Evolutionary conservation across 2,113 vertebrate species (phyloP).

Genomic region (Lathamus discolor): DNA sequence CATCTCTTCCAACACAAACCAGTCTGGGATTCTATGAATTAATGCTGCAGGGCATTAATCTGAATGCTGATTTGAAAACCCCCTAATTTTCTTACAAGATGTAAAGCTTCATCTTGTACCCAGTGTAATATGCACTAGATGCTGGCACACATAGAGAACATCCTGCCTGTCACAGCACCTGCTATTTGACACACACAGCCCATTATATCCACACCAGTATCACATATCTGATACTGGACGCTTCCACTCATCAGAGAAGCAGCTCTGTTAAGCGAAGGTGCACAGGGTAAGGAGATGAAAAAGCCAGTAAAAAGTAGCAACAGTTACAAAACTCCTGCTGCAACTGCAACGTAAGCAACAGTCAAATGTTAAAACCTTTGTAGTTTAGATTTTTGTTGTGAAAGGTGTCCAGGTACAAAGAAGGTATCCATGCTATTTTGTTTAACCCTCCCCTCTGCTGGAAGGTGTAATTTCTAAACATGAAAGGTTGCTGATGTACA

Average conservation of each 20-base stretch:
- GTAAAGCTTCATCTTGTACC: background rate
- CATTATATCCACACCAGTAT: background rate
- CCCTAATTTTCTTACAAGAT: background rate
- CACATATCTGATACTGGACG: background rate
- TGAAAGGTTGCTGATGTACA: background rate
- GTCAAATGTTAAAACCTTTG: background rate
- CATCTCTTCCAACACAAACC: background rate
- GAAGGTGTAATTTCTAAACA: background rate
- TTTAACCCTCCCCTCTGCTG: background rate
- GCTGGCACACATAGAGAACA: background rate
- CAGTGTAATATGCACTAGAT: background rate
- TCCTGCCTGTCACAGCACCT: background rate
- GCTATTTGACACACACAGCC: background rate
- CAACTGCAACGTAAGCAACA: background rate
- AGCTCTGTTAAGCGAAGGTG: fast-evolving
- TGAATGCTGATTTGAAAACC: background rate
- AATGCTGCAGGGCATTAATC: background rate
- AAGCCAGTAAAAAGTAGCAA: background rate
- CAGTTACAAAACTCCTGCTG: background rate
- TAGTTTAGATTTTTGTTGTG: background rate
- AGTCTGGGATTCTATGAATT: background rate
- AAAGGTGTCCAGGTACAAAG: background rate
- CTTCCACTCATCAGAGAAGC: background rate
- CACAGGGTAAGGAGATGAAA: background rate
- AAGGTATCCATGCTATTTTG: fast-evolving